Percentiles rank a stretch among this genome's conserved stretches.
phyloP scores from a whole-genome alignment of 2,888 invertebrate genomes.

The Oeneis ivallda region DNA sequence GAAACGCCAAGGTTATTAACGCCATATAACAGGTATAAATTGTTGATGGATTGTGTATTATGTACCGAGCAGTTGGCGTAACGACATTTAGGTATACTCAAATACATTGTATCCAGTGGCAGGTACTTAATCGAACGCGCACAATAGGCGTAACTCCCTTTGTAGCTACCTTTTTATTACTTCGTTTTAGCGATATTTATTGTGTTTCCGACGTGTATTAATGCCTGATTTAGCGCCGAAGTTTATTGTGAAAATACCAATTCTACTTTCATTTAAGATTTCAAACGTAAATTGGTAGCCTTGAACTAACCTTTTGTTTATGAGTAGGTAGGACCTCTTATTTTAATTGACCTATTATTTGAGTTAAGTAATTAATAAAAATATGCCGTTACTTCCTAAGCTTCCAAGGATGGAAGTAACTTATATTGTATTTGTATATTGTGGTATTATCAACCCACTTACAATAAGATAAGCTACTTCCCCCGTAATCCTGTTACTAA shows the following conservation, averaged over 20 bases:
- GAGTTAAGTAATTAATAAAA: no score
- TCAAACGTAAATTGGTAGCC: background rate
- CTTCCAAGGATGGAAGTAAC: no score
- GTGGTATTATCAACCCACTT: no score
- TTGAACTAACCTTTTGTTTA: conserved; percentile 8
- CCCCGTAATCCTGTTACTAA: no score
- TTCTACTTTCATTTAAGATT: background rate
- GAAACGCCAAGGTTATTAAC: background rate
- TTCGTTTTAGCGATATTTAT: conserved; percentile 18
- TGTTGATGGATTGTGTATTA: background rate
- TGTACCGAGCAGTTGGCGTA: background rate
- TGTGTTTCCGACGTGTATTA: conserved; percentile 17
- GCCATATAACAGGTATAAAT: background rate
- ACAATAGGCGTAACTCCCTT: conserved; percentile 14
- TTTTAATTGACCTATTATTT: no score
- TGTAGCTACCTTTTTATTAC: conserved; percentile 12
- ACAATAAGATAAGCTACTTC: no score
- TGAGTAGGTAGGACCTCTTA: background rate
- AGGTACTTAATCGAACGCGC: conserved; percentile 10
- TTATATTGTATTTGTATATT: no score
- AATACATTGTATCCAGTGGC: conserved; percentile 1
- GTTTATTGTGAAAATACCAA: conserved; percentile 17
- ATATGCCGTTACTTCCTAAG: no score
- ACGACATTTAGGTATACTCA: background rate
- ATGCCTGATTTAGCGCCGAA: conserved; percentile 11